These are phyloP conservation scores for Megalurothrips usitatus DNA, from an alignment of 2,888 invertebrate species.

Conservation along the genomic window DNA sequence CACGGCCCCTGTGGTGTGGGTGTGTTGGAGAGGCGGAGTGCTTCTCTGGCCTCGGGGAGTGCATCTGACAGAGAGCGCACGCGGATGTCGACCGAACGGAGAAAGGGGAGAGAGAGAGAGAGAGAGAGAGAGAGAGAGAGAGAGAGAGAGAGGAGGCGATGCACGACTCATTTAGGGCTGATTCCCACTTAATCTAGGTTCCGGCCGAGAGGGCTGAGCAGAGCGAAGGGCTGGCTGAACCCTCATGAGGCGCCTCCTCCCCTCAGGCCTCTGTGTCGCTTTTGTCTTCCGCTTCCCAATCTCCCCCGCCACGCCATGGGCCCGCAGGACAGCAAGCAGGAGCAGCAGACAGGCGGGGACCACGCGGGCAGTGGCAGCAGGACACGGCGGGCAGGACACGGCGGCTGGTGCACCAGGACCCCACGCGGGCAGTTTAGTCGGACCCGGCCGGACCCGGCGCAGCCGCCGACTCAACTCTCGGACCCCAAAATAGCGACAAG, in stretches of 20 bases:
- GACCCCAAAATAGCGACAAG: no score
- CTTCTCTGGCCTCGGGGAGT: not conserved
- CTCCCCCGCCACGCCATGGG: not conserved
- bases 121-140: not conserved
- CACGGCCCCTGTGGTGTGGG: not conserved
- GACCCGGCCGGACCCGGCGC: no score
- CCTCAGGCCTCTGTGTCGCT: not conserved
- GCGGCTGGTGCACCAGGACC: no score
- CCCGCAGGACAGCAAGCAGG: not conserved
- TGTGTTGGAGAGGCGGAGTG: not conserved
- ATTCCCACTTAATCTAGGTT: not conserved
- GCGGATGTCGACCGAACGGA: not conserved
- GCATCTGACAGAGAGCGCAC: not conserved
- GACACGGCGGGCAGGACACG: no score
- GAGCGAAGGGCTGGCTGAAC: no score
- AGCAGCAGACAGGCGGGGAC: not conserved
- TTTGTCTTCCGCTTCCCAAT: not conserved
- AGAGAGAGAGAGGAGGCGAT: not conserved
- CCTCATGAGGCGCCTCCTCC: no score
- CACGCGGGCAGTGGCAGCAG: not conserved
- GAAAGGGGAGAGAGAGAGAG: not conserved
- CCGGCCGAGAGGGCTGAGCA: not conserved
- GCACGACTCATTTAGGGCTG: conserved; percentile 11
- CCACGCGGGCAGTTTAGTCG: no score
- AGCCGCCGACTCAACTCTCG: no score